Evolutionary conservation across 2,888 invertebrate species (phyloP), one percentile per base, ranked within the genome.

Genomic region (Sinelater perroti): DNA sequence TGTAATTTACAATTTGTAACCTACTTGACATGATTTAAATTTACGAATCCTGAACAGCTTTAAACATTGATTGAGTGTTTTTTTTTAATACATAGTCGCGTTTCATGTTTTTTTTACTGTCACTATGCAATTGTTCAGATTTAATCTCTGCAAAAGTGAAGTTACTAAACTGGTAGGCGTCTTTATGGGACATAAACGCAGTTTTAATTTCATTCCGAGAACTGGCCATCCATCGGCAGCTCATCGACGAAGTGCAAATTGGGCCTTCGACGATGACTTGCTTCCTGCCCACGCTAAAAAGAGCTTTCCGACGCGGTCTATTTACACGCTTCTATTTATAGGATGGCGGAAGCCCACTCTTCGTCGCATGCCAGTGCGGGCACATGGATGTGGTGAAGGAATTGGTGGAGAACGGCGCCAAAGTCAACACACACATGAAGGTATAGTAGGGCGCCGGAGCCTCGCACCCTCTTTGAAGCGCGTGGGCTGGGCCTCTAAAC

Each of bases 271-370:
- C 20, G 10, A 2, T 8, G 40, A 40, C 16, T 38, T 24, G n/a
- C 24, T 40, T 40, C 40, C 40, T 24, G 40, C 13, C 24, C 13
- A 24, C 40, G 11, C 24, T 20, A 14, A 26, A 40, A 38, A 20
- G 35, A 45, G 21, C 26, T 35, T 44, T 51, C 31, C 40, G 45
- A 44, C 35, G 30, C 50, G 51, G 42, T 50, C 51, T 51, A 46
- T 56, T 56, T 51, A 56, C 52, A 60, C 54, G 30, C n/a, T 33
- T 54, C 50, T 57, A 45, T 57, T 61, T 57, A 61, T 57, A 95
- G 95, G 96, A 97, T 76, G 95, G 96, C n/a, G 96, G 95, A 53
- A 95, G 96, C 18, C 93, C 97, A 0, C 80, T 96, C 54, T 95
- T 96, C 76, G 91, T 97, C 50, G 90, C 96, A 44, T 91, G 94